Base-by-base conservation (phyloP, 1,140 invertebrate genomes). In the Drosophila pseudoananassae region DNA sequence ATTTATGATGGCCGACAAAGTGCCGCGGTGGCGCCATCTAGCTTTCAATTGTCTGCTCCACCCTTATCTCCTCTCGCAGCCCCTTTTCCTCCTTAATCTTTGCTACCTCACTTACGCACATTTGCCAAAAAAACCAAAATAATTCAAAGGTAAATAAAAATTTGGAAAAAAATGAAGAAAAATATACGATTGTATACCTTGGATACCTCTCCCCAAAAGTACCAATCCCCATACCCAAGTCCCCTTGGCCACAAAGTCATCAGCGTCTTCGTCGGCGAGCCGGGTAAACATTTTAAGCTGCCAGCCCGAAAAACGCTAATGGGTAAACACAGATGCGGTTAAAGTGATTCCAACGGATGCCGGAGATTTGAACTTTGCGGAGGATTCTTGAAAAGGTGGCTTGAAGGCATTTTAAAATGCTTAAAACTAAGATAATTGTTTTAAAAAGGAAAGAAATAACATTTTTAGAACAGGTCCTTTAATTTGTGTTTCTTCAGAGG, bases 241-340 rank as follows among this genome's bases (percentile, higher is more conserved):
- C 20, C 49, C 12, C 8, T 25, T 20, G 47, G 33, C 33, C 33
- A 36, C 33, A 36, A 15, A 29, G 36, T 29, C 25, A 51, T 12
- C 38, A 47, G 12, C 43, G 65, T 69, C 65, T 68, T 25, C 65
- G 76, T 45, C 36, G 78, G 45, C 69, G 74, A 61, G 74, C 74
- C 54, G 47, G 51, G 82, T 69, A 87, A 87, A 87, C 82, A 87
- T 87, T 87, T 87, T 87, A 78, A 85, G 60, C 61, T 61, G 76
- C 78, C 78, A 82, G 80, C 77, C 57, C 69, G 56, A 73, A 73
- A 78, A 88, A 85, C 81, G 81, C 81, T 85, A 85, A 85, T 85
- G 81, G 81, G 83, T 76, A 87, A 87, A 87, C 82, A 76, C 63
- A 81, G 61, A 76, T 73, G 81, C 63, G 78, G 72, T 64, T 61